Conservation (phyloP, 1,140 invertebrate genomes). For the Hyphantria cunea region DNA sequence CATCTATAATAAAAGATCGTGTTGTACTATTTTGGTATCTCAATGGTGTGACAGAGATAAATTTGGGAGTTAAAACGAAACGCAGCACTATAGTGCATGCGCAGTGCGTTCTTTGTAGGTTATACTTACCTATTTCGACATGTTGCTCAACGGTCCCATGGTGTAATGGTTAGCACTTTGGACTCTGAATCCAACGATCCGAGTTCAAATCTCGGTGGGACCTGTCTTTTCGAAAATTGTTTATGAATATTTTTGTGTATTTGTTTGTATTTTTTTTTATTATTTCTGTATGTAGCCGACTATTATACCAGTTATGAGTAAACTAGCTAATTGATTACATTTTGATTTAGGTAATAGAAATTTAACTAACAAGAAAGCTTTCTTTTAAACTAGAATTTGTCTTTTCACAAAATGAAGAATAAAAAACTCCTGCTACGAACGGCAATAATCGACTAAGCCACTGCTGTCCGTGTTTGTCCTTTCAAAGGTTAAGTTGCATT, state of each 20-base stretch:
- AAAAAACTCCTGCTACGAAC: no score
- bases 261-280: background rate
- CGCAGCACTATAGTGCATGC: background rate
- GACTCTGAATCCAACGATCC: constrained; percentile 95
- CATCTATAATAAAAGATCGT: no score
- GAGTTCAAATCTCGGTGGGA: constrained; percentile 93
- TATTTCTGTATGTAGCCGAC: background rate
- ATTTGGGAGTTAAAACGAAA: background rate
- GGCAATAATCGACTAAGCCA: no score
- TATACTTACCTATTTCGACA: background rate
- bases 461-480: no score
- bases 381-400: no score
- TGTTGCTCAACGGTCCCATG: constrained; percentile 85
- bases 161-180: constrained; percentile 96
- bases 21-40: no score
- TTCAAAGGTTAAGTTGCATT: no score
- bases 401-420: no score
- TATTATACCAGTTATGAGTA: no score
- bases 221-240: constrained; percentile 71
- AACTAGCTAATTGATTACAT: no score
- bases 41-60: background rate
- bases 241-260: background rate
- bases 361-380: no score
- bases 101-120: background rate
- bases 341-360: no score